Evolutionary conservation across 2,113 vertebrate genomes (phyloP), one percentile per base, ranked within the genome.

Genomic region (Labeo rohita): DNA sequence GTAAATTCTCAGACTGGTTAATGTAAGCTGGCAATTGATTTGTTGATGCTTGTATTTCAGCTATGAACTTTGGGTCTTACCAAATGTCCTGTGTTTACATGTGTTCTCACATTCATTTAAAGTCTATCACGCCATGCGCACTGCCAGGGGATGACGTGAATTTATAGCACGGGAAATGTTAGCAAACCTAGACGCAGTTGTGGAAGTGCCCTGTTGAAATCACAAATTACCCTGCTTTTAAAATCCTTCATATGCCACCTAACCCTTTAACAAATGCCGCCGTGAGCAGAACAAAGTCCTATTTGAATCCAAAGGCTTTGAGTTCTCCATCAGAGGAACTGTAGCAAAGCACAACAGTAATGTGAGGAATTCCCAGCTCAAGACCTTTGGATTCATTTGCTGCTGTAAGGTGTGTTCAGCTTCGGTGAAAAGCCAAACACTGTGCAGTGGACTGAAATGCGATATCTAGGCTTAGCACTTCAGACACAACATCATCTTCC

Each of bases 391-490:
- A 91, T 89, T 91, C 90, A 87, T 80, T 80, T 59, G 82, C 79
- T 86, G 80, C 92, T 94, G 93, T 93, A 91, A 86, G 89, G 78
- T 87, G 81, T 87, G 94, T 94, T 94, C 93, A 84, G 91, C 92
- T 88, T 86, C 90, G 13, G 90, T 91, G 90, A 88, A 87, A 91
- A 88, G 92, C 91, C 90, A 93, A 92, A 90, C 91, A 90, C 85
- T 16, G 43, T 72, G 66, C 28, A 72, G 43, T 63, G 82, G 52
- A 68, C 81, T 82, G 93, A 92, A 94, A 95, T 72, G 49, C 0
- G 92, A 95, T 92, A 89, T 84, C 83, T 76, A 91, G 86, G 90
- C 91, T 94, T 89, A 91, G 90, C 89, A 90, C 73, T 85, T 90
- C 85, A 86, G 87, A 89, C 50, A 87, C 78, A 79, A 89, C 88